Evolutionary conservation across 1,140 invertebrate species (phyloP), one percentile per base, ranked within the genome.

Genomic region (Drosophila orosa): DNA sequence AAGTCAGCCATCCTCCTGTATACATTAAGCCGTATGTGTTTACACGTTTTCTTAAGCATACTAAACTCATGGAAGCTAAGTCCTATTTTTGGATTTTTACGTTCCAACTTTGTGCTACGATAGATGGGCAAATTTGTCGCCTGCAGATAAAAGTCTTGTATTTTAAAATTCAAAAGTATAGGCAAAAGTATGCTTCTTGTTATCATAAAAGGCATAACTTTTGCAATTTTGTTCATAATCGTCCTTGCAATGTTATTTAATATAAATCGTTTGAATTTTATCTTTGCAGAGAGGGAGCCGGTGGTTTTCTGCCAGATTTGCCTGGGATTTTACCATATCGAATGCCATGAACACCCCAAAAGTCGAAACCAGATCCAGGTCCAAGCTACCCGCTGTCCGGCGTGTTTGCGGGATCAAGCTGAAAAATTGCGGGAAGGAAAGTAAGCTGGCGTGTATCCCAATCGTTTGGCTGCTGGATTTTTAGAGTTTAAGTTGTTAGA

Each of bases 331-430:
- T 80, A 48, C 39, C 81, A 84, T 40, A 15, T 68, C 12, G 72
- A 80, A 3, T 84, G 80, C 42, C 61, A 80, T 7, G 77, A 76
- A 31, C 35, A 45, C 10, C 55, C 42, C 19, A 82, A 82, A 24
- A 61, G 45, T 24, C 59, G 27, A 3, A 17, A 54, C 10, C 17
- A 45, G 15, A n/a, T 54, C 17, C 66, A 57, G 12, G 7, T 25
- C 8, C 65, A 82, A 29, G 57, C 45, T 13, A 65, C 17, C 1
- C 80, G 75, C 3, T 84, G 80, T 33, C 72, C 77, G 8, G 35
- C 40, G 15, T 84, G 80, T 19, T 12, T 63, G 44, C 52, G 66
- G 5, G 65, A 55, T 7, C 45, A 69, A 8, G 1, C 13, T 13
- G 45, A 50, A 0, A 66, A 66, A 19, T n/a, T 12, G 29, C 29